Percentiles rank a stretch among this genome's conserved stretches.
phyloP scores from a whole-genome alignment of 2,113 vertebrate genomes.

The Prunella fulvescens region DNA sequence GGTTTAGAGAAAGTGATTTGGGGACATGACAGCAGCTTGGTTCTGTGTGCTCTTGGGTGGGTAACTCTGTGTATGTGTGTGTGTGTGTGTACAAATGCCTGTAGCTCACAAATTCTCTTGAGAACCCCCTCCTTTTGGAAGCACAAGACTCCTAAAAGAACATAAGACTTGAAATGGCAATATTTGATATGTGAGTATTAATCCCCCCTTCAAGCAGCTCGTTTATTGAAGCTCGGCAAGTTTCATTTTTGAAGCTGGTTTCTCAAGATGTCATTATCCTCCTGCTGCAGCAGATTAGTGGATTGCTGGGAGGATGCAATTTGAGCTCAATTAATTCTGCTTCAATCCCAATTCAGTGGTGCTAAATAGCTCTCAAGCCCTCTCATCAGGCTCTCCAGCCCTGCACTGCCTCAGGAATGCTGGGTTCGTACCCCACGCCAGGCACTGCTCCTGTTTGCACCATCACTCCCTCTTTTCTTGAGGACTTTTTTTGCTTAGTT shows the following conservation, averaged over 20 bases:
- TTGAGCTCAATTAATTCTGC: slow-evolving; percentile 78
- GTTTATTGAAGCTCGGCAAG: slow-evolving; percentile 15
- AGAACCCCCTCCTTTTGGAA: neutral
- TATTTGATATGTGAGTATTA: slow-evolving; percentile 40
- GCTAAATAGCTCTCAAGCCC: slow-evolving; percentile 61
- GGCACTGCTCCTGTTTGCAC: neutral
- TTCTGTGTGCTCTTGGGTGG: neutral
- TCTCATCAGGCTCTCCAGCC: neutral
- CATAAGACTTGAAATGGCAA: neutral
- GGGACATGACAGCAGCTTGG: slow-evolving; percentile 11
- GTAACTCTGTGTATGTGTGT: neutral
- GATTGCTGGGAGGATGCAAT: slow-evolving; percentile 72
- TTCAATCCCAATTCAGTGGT: slow-evolving; percentile 61
- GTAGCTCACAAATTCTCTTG: neutral
- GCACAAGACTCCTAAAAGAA: neutral
- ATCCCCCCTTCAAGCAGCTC: slow-evolving; percentile 38
- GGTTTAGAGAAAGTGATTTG: slow-evolving; percentile 39
- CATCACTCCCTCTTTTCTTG: neutral
- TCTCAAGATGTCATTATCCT: slow-evolving; percentile 71
- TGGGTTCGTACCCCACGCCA: neutral
- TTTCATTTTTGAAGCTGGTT: slow-evolving; percentile 34
- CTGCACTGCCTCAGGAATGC: neutral
- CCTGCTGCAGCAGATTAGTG: slow-evolving; percentile 70
- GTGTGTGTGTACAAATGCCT: fast-evolving
- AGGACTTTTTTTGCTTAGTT: neutral